phyloP scores from a whole-genome alignment of 1,140 invertebrate genomes.

The Sycobia sp. region DNA sequence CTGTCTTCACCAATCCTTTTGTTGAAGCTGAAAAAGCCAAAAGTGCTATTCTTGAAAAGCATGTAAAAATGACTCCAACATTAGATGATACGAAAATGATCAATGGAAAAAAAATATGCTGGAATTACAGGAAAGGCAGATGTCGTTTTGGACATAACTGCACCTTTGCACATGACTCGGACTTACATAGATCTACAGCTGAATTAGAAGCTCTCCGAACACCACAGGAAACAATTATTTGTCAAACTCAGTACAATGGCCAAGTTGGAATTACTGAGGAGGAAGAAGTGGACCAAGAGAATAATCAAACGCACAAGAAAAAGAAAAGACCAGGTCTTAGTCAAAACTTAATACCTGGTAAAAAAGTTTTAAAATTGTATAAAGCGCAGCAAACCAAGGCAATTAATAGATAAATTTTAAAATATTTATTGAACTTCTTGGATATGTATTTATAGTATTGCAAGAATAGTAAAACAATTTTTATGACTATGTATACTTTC shows the following conservation, averaged over 20 bases:
- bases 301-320: constrained; percentile 64
- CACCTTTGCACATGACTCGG: constrained; percentile 89
- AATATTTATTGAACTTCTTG: constrained; percentile 30
- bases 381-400: constrained; percentile 66
- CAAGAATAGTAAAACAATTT: constrained; percentile 13
- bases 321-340: constrained; percentile 80
- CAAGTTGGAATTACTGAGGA: constrained; percentile 50
- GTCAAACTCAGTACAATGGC: constrained; percentile 56
- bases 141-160: constrained; percentile 92
- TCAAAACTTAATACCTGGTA: constrained; percentile 78
- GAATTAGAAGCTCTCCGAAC: constrained; percentile 65
- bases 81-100: constrained; percentile 74
- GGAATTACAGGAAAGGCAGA: constrained; percentile 88
- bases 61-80: constrained; percentile 87
- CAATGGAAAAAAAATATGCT: constrained; percentile 89
- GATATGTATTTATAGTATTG: constrained; percentile 12
- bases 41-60: constrained; percentile 85
- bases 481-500: constrained; percentile 14
- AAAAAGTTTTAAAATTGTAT: constrained; percentile 83
- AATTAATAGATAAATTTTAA: constrained; percentile 56
- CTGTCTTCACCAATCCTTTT: constrained; percentile 89
- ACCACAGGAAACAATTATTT: constrained; percentile 61
- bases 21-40: constrained; percentile 87
- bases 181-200: constrained; percentile 68
- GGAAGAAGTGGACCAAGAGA: constrained; percentile 63